A percentile compares a stretch with the other conserved stretches of the same genome.
Conservation (phyloP, 2,888 invertebrate species). For the Conistra vaccinii region DNA sequence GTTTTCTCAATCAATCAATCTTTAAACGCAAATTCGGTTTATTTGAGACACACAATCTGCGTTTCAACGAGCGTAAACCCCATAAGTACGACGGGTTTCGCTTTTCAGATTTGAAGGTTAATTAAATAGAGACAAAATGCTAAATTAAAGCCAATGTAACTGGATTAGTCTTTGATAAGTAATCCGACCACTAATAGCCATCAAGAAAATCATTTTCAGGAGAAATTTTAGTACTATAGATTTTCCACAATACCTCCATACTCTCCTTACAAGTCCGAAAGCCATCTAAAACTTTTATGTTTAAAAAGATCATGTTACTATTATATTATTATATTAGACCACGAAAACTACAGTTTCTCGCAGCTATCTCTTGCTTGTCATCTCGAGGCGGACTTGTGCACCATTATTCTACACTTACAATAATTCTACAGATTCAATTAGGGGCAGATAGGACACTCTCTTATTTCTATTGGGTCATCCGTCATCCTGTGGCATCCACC, state of each 20-base stretch:
- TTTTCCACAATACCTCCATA: not conserved
- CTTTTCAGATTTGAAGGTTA: conserved; percentile 29
- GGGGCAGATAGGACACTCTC: not conserved
- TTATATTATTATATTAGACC: too few relatives aligned
- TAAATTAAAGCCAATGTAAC: not conserved
- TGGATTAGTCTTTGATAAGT: conserved; percentile 9
- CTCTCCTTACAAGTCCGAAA: not conserved
- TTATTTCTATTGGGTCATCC: not conserved
- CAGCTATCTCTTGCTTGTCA: not conserved
- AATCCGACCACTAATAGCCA: not conserved
- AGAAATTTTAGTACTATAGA: too few relatives aligned
- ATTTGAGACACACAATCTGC: not conserved
- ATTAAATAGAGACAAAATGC: not conserved
- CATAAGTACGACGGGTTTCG: not conserved
- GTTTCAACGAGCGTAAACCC: not conserved
- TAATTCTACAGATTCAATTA: conserved; percentile 7
- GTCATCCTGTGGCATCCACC: not conserved
- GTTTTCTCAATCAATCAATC: too few relatives aligned
- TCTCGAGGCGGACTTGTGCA: not conserved
- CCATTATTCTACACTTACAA: not conserved
- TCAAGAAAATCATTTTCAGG: not conserved
- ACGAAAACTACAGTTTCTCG: not conserved
- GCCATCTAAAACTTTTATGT: too few relatives aligned
- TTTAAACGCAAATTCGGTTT: too few relatives aligned
- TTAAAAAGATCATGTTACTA: not conserved